Conservation (phyloP, 2,888 invertebrate genomes). For the Lycophotia porphyrea region DNA sequence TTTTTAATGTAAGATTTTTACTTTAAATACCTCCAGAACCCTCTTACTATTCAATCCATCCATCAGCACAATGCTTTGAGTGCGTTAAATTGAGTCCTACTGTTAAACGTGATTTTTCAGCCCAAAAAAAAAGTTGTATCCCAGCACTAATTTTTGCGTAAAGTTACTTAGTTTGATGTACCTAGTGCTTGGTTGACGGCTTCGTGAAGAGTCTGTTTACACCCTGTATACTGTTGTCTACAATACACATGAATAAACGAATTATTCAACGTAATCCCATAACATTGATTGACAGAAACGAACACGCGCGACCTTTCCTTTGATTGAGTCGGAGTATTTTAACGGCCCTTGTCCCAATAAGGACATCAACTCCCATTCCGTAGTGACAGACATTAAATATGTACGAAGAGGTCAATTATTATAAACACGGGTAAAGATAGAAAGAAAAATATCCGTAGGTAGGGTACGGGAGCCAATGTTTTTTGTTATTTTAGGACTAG, state of each 20-base stretch:
- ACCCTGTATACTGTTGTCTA: no score
- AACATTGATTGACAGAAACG: slow-evolving; percentile 37
- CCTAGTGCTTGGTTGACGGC: no score
- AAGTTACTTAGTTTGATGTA: no score
- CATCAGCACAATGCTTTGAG: no score
- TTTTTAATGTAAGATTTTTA: no score
- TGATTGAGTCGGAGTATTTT: slow-evolving; percentile 35
- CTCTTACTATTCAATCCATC: no score
- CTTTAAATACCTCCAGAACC: no score
- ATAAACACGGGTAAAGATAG: neutral
- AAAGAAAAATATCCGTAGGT: neutral
- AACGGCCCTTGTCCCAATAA: slow-evolving; percentile 21
- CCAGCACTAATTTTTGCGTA: no score
- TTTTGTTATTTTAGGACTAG: slow-evolving; percentile 12
- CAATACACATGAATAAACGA: slow-evolving; percentile 13
- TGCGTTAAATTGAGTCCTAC: no score
- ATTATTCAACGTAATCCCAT: neutral
- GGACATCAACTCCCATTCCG: slow-evolving; percentile 21
- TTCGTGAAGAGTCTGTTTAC: no score
- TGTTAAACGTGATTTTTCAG: no score
- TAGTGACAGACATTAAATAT: slow-evolving; percentile 46
- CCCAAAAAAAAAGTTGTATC: no score
- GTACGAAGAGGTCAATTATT: slow-evolving; percentile 37
- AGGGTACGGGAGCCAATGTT: neutral
- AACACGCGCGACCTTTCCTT: slow-evolving; percentile 33